Evolutionary conservation across 2,797 vertebrate species (phyloP).

Genomic region (Sebastes ruberrimus): DNA sequence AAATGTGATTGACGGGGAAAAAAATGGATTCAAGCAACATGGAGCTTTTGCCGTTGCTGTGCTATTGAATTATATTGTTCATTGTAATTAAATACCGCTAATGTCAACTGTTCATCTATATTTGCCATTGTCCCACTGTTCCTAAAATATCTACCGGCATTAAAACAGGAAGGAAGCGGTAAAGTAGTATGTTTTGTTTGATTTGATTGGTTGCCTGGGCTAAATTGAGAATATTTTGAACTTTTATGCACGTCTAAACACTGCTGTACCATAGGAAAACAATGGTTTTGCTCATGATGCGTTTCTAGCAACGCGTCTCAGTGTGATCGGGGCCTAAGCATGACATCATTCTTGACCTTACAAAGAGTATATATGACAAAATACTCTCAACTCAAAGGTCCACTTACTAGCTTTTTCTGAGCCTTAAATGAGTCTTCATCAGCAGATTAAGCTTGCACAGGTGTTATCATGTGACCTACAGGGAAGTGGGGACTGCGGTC

Average conservation of each 20-base stretch:
- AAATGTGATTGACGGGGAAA: background rate
- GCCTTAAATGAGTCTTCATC: background rate
- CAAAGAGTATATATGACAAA: background rate
- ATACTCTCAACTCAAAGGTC: no score
- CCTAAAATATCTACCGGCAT: background rate
- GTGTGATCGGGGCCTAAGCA: background rate
- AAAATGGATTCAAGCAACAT: background rate
- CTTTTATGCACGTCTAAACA: no score
- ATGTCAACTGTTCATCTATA: background rate
- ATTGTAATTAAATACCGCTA: background rate
- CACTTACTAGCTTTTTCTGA: background rate
- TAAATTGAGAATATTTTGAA: no score
- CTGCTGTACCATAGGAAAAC: rapidly evolving
- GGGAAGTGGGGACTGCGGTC: background rate
- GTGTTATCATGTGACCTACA: background rate
- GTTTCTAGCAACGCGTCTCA: background rate
- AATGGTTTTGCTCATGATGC: rapidly evolving
- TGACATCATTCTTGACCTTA: background rate
- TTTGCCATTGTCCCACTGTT: background rate
- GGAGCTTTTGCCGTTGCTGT: background rate
- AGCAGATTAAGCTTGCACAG: background rate
- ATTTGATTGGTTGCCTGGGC: background rate
- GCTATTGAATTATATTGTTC: no score
- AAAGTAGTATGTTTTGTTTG: background rate
- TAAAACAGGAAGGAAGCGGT: background rate